These are phyloP conservation scores for Apocrypta bakeri DNA, from an alignment of 1,140 invertebrate genomes.

Conservation along the genomic window DNA sequence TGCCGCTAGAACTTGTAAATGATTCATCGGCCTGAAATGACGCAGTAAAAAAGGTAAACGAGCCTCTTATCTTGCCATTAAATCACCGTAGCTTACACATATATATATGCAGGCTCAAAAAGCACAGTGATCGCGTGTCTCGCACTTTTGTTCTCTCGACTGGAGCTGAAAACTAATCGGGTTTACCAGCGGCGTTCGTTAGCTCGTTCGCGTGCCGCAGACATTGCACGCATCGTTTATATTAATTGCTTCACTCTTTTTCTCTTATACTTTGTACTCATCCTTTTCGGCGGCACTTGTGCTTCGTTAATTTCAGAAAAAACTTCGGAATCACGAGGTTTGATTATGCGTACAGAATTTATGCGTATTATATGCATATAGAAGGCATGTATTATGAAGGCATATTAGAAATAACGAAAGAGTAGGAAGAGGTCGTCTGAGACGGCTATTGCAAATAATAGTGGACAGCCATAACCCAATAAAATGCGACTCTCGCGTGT, in stretches of 20 bases:
- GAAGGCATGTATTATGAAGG: no score
- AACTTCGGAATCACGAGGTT: background rate
- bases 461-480: slow-evolving; percentile 65
- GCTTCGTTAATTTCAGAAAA: background rate
- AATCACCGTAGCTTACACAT: slow-evolving; percentile 3
- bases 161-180: slow-evolving; percentile 42
- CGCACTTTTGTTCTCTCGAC: slow-evolving; percentile 9
- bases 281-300: background rate
- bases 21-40: slow-evolving; percentile 48
- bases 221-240: slow-evolving; percentile 44
- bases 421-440: background rate
- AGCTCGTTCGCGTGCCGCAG: slow-evolving; percentile 34
- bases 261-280: slow-evolving; percentile 1
- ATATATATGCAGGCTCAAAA: background rate
- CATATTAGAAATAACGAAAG: no score
- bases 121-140: slow-evolving; percentile 30
- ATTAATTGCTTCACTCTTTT: slow-evolving; percentile 42
- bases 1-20: slow-evolving; percentile 44
- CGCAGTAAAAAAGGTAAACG: slow-evolving; percentile 50
- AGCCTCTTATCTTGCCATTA: slow-evolving; percentile 45
- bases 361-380: no score
- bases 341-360: background rate
- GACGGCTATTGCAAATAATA: slow-evolving; percentile 60
- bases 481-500: slow-evolving; percentile 64
- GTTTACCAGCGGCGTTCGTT: slow-evolving; percentile 12